Base-by-base conservation (phyloP, 2,888 invertebrate genomes). In the Mythimna vitellina region DNA sequence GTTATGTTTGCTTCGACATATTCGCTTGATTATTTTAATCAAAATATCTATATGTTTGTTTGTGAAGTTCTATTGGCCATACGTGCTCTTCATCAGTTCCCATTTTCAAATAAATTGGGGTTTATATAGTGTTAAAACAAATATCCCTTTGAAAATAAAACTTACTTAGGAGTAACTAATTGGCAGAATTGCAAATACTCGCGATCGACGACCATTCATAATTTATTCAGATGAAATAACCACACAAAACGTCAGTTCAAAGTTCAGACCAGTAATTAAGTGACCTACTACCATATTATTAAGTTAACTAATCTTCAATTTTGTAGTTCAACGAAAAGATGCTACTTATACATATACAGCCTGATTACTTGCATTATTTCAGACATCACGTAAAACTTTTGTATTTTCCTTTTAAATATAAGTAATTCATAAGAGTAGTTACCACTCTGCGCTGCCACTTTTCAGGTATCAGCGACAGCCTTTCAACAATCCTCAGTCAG, bases 141-240 rank as follows among this genome's bases (percentile, higher is more conserved):
- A 20, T 20, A 8, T 20, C 20, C 49, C 8, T 20, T 20, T 20
- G 6, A 49, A 8, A 49, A 49, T 20, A 49, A 49, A 20, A 6
- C 20, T 32, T 57, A 58, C n/a, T 9, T 20, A 20, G 58, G 14
- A n/a, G 14, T 8, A 58, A 35, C 7, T 38, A 22, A 60, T 14
- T 58, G n/a, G 17, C 22, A 42, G 29, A 5, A 46, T 46, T 17
- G 17, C 25, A 17, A 51, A 73, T 42, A 25, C 46, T 54, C 25
- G 9, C 12, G 12, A 53, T 25, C 42, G 9, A 9, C 4, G 1
- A 9, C 4, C 25, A 51, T 51, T 51, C 32, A 35, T 53, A 25
- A 53, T 17, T 53, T 25, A 74, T 63, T 74, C 53, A 74, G 4
- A 14, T 12, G 74, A 35, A 20, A 42, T 42, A 14, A 71, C 12